A percentile compares a stretch with the other conserved stretches of the same genome.
Conservation (phyloP, 2,113 vertebrate species). For the Xyrauchen texanus region DNA sequence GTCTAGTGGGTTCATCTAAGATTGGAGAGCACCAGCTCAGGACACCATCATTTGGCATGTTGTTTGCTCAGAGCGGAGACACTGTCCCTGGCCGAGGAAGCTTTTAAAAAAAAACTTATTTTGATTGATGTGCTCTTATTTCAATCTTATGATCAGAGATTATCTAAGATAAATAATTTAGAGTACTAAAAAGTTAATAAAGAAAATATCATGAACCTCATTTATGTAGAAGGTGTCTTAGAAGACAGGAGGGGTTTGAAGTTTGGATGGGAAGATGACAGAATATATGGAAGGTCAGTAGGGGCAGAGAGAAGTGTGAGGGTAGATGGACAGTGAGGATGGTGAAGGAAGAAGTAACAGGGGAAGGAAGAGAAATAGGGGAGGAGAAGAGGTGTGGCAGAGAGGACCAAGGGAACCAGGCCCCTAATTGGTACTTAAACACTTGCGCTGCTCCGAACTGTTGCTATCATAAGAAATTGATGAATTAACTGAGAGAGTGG, state of each 20-base stretch:
- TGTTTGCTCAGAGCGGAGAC: conserved; percentile 48
- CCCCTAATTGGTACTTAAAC: conserved; percentile 80
- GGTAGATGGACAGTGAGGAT: conserved; percentile 10
- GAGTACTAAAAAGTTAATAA: conserved; percentile 77
- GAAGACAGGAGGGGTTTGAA: conserved; percentile 12
- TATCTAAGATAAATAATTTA: conserved; percentile 78
- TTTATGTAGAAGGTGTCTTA: conserved; percentile 49
- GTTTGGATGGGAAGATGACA: conserved; percentile 46
- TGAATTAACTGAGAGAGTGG: conserved; percentile 74
- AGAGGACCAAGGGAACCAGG: conserved; percentile 68
- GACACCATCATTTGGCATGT: conserved; percentile 44
- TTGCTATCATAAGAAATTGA: conserved; percentile 87
- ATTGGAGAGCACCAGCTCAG: conserved; percentile 14
- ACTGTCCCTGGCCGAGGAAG: conserved; percentile 47
- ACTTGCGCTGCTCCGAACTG: conserved; percentile 74
- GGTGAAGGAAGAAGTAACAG: conserved; percentile 25
- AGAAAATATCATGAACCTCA: conserved; percentile 54
- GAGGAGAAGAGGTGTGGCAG: conserved; percentile 71
- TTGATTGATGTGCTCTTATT: conserved; percentile 74
- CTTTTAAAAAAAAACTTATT: conserved; percentile 54
- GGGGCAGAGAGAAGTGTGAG: conserved; percentile 43
- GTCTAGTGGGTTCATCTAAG: conserved; percentile 42
- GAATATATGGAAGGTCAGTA: conserved; percentile 23
- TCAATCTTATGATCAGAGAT: conserved; percentile 75
- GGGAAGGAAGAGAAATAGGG: conserved; percentile 39